These are phyloP conservation scores for Andrena dorsata DNA, from an alignment of 2,888 invertebrate species.

Conservation along the genomic window DNA sequence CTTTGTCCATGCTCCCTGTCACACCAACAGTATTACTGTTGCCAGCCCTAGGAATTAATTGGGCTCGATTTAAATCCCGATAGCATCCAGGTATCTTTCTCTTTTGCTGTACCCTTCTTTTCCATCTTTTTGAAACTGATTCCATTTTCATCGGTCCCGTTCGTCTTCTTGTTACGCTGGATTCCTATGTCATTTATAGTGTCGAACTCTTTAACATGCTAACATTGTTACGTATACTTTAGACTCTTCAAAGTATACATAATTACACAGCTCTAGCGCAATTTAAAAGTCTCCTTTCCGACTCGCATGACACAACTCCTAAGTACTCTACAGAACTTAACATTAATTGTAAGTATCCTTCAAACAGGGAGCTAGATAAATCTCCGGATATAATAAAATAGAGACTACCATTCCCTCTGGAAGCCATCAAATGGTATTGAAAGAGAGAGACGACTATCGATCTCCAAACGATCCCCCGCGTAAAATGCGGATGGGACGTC, in stretches of 20 bases:
- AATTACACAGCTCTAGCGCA: too few relatives aligned
- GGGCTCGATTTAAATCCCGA: slow-evolving; percentile 55
- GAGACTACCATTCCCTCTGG: too few relatives aligned
- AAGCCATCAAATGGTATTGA: too few relatives aligned
- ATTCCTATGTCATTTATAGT: neutral
- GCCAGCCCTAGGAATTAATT: slow-evolving; percentile 59
- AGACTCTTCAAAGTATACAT: too few relatives aligned
- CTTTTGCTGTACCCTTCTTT: neutral
- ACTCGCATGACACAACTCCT: neutral
- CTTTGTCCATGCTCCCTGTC: slow-evolving; percentile 41
- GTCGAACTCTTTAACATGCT: too few relatives aligned
- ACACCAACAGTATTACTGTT: slow-evolving; percentile 56
- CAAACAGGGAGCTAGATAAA: too few relatives aligned
- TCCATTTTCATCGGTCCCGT: neutral
- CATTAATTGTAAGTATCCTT: too few relatives aligned
- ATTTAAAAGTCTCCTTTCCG: too few relatives aligned
- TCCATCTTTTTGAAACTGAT: neutral
- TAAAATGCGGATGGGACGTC: neutral
- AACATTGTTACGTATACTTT: too few relatives aligned
- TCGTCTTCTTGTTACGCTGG: neutral
- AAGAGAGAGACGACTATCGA: neutral
- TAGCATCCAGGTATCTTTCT: slow-evolving; percentile 37
- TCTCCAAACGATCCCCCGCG: neutral
- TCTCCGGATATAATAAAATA: too few relatives aligned
- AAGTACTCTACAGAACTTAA: too few relatives aligned